phyloP scores from a whole-genome alignment of 2,797 vertebrate genomes.

The Parotocinclus haroldoi region DNA sequence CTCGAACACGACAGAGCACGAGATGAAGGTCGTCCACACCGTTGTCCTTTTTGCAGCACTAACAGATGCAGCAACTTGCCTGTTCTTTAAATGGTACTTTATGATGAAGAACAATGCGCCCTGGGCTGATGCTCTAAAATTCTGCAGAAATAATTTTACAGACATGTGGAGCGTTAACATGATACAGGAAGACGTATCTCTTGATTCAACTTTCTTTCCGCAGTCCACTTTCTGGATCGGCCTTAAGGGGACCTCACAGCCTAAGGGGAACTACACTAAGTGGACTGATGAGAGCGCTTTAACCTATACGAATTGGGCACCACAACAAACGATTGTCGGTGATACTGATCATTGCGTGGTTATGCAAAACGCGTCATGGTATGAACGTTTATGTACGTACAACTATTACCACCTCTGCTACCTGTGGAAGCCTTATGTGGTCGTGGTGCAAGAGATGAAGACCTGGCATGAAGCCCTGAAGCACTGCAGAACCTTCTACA shows the following conservation, averaged over 20 bases:
- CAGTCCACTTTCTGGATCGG: background rate
- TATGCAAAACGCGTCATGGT: no score
- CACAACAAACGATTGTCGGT: background rate
- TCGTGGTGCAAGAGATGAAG: slow-evolving; percentile 11
- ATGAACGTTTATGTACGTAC: no score
- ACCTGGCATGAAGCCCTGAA: slow-evolving; percentile 12
- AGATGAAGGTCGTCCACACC: slow-evolving; percentile 5
- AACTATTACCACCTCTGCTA: background rate
- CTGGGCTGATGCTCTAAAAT: slow-evolving; percentile 6
- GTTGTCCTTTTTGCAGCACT: slow-evolving; percentile 2
- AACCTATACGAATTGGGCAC: background rate
- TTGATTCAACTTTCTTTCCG: no score
- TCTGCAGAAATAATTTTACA: background rate
- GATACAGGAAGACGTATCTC: background rate
- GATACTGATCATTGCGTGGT: no score
- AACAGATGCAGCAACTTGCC: background rate
- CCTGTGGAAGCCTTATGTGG: background rate
- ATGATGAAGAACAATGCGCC: background rate
- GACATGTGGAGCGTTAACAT: background rate
- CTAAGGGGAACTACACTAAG: background rate
- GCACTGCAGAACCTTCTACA: slow-evolving; percentile 12
- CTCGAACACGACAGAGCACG: background rate
- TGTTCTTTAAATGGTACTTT: background rate
- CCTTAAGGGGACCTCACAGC: background rate
- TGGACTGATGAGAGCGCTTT: slow-evolving; percentile 15